Conservation (phyloP, 2,797 vertebrate genomes). For the Babyrousa celebensis region DNA sequence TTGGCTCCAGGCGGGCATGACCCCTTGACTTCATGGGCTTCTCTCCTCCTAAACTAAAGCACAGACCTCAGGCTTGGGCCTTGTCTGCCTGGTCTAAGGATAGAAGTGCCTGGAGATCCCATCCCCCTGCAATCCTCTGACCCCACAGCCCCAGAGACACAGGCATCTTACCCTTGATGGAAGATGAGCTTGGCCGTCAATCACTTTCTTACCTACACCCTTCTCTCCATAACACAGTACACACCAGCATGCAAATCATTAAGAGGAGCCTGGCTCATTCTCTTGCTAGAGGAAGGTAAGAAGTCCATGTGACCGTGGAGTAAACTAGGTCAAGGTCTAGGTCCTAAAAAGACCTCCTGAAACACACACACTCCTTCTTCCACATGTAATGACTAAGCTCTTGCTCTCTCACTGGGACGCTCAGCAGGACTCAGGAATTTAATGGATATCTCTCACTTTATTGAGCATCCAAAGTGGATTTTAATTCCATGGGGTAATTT, state of each 20-base stretch:
- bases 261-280: neutral
- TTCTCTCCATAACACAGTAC: neutral
- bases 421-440: constrained; percentile 55
- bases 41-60: neutral
- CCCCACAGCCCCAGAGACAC: neutral
- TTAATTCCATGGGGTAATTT: constrained; percentile 75
- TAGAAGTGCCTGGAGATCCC: neutral
- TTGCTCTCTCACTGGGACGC: neutral
- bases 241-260: neutral
- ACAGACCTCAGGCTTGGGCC: neutral
- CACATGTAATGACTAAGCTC: neutral
- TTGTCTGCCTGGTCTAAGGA: neutral
- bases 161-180: neutral
- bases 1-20: neutral
- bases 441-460: constrained; percentile 74
- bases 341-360: neutral
- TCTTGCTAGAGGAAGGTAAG: neutral
- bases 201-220: neutral
- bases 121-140: neutral
- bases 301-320: neutral
- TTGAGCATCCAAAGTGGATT: constrained; percentile 54
- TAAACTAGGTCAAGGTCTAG: neutral
- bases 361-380: neutral
- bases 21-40: neutral
- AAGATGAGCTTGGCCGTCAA: constrained; percentile 13